These are phyloP conservation scores for Strix uralensis DNA, from an alignment of 2,113 vertebrate genomes.

Conservation along the genomic window DNA sequence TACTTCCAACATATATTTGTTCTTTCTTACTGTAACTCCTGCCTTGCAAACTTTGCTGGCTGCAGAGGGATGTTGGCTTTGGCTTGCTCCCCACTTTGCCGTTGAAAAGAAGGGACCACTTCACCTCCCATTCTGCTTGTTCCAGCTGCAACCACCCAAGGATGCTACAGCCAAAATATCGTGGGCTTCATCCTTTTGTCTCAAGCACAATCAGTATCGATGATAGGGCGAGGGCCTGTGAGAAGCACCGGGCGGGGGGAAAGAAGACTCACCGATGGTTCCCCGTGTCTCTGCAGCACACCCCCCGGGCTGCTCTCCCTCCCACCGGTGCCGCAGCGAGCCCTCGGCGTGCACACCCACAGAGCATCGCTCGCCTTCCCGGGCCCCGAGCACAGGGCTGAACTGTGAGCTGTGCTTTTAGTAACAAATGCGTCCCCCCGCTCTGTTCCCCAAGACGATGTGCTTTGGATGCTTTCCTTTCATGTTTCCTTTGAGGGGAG, in stretches of 20 bases:
- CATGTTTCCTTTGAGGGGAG: background rate
- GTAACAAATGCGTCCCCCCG: fast-evolving
- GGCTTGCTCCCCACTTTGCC: background rate
- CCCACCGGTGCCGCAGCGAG: fast-evolving
- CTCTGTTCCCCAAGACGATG: fast-evolving
- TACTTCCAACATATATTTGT: background rate
- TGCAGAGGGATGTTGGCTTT: background rate
- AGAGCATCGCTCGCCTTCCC: background rate
- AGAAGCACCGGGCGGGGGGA: background rate
- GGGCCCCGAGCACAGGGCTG: background rate
- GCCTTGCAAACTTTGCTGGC: background rate
- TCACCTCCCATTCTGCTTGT: background rate
- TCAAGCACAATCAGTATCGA: fast-evolving
- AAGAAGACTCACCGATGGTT: background rate
- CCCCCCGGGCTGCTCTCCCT: background rate
- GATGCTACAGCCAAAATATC: fast-evolving
- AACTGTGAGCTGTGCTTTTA: background rate
- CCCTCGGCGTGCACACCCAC: fast-evolving
- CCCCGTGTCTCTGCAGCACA: background rate
- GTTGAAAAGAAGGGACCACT: background rate
- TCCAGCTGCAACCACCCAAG: background rate
- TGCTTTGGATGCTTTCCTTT: background rate
- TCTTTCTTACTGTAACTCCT: background rate
- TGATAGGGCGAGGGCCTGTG: fast-evolving
- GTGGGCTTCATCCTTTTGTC: background rate